Percentiles rank a stretch among this genome's conserved stretches.
These are phyloP conservation scores for Drosophila erecta DNA, from an alignment of 1,140 invertebrate species.

Conservation along the genomic window DNA sequence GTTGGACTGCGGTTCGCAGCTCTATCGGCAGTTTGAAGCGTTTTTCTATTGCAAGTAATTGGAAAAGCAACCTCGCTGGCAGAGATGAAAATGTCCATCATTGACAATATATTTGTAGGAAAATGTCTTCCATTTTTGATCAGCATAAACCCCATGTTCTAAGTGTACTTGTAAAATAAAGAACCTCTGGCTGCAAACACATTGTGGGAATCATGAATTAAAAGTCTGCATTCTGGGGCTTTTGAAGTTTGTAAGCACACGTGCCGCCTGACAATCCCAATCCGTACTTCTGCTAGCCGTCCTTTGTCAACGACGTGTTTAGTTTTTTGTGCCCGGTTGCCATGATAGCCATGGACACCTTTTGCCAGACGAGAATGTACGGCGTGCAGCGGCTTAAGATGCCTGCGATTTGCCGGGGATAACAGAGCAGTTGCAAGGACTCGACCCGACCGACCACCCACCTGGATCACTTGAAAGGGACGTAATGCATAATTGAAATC, in stretches of 20 bases:
- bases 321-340: conserved; percentile 33
- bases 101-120: no score
- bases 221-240: not conserved
- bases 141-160: no score
- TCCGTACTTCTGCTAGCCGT: not conserved
- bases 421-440: conserved; percentile 5
- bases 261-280: not conserved
- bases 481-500: conserved; percentile 69
- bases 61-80: not conserved
- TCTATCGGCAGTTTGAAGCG: not conserved
- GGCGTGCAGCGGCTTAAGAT: conserved; percentile 48
- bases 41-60: not conserved
- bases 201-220: no score
- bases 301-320: conserved; percentile 4
- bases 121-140: no score
- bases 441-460: conserved; percentile 3
- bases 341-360: conserved; percentile 48
- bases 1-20: not conserved
- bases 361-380: conserved; percentile 13
- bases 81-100: no score
- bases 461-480: conserved; percentile 49
- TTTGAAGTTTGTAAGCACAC: not conserved
- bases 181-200: no score
- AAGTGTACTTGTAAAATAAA: no score
- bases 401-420: conserved; percentile 29